Conservation (phyloP, 2,113 vertebrate species). For the Noctilio leporinus region DNA sequence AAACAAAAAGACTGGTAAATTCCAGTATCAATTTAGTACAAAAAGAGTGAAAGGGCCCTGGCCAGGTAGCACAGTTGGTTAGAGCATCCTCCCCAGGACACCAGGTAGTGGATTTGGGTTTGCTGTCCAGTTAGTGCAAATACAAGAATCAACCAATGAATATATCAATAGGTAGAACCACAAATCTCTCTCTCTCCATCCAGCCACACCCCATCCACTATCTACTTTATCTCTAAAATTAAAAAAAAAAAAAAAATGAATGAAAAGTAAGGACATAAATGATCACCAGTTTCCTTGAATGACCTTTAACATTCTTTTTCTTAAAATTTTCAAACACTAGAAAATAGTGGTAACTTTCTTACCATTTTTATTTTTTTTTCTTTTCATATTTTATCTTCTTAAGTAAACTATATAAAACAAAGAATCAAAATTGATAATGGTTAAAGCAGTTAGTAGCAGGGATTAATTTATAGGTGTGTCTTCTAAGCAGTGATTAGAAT, state of each 20-base stretch:
- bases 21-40: background rate
- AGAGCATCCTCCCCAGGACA: too few relatives aligned
- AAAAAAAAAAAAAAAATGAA: background rate
- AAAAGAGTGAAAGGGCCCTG: background rate
- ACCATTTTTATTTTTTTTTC: background rate
- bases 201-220: too few relatives aligned
- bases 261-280: background rate
- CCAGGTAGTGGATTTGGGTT: too few relatives aligned
- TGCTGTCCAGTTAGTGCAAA: too few relatives aligned
- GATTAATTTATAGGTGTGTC: background rate
- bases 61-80: too few relatives aligned
- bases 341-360: background rate
- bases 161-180: too few relatives aligned
- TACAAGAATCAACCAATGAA: too few relatives aligned
- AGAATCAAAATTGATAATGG: too few relatives aligned
- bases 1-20: background rate
- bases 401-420: background rate
- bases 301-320: background rate
- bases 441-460: background rate
- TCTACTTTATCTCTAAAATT: too few relatives aligned
- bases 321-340: background rate
- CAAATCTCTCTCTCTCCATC: too few relatives aligned
- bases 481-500: background rate
- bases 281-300: background rate
- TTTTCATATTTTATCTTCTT: background rate